Conservation (phyloP, 1,140 invertebrate genomes). For the Drosophila punjabiensis region DNA sequence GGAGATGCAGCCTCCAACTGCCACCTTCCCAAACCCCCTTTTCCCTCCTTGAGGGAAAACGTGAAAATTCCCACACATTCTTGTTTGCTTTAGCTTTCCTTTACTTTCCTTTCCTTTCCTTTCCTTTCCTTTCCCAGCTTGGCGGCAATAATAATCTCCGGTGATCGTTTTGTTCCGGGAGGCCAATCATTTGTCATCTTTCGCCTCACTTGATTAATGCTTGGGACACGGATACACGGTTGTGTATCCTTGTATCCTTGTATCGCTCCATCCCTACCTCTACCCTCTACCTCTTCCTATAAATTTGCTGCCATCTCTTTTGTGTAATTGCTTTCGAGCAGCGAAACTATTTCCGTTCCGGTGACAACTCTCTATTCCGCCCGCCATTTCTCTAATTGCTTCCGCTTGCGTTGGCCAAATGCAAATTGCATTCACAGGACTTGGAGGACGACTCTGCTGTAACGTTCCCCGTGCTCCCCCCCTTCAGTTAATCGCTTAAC, state of each 20-base stretch:
- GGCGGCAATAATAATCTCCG: slow-evolving; percentile 14
- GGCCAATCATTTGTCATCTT: slow-evolving; percentile 37
- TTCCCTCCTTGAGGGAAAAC: neutral
- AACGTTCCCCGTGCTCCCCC: neutral
- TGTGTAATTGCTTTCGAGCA: slow-evolving; percentile 36
- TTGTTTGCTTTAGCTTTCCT: neutral
- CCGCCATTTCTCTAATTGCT: slow-evolving; percentile 40
- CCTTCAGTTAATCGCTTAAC: slow-evolving; percentile 38
- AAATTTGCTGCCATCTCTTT: slow-evolving; percentile 7
- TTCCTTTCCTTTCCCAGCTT: too few species aligned
- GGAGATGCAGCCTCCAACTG: slow-evolving; percentile 4
- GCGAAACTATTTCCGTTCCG: slow-evolving; percentile 41
- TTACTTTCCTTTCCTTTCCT: too few species aligned
- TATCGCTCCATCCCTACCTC: too few species aligned
- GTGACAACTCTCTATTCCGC: slow-evolving; percentile 16
- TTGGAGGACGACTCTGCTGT: neutral
- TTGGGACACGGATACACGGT: neutral
- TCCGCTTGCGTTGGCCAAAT: slow-evolving; percentile 29
- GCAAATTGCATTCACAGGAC: slow-evolving; percentile 26
- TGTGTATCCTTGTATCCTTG: neutral
- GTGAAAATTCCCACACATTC: slow-evolving; percentile 14
- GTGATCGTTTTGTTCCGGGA: slow-evolving; percentile 1
- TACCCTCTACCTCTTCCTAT: neutral
- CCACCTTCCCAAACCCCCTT: neutral
- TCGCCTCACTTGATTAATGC: slow-evolving; percentile 40